Conservation (phyloP, 2,888 invertebrate species). For the Venustoraphidia nigricollis region DNA sequence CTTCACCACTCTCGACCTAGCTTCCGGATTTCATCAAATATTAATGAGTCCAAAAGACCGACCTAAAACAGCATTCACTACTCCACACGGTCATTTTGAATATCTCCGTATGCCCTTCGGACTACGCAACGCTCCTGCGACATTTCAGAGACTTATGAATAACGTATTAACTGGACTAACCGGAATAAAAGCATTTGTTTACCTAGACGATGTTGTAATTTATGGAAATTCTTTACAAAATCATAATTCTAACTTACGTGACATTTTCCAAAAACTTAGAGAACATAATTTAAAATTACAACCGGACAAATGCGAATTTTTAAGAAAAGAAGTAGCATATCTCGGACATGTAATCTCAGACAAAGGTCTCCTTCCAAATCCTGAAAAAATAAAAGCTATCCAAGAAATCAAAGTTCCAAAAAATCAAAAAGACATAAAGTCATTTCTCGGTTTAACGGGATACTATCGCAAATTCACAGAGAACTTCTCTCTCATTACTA, state of each 20-base stretch:
- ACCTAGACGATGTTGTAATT: slow-evolving; percentile 20
- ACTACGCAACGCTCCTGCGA: slow-evolving; percentile 24
- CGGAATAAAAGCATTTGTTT: too few species aligned
- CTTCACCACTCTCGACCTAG: slow-evolving; percentile 23
- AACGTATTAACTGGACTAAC: slow-evolving; percentile 19
- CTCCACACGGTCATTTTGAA: slow-evolving; percentile 20
- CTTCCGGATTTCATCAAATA: slow-evolving; percentile 24
- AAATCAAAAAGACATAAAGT: slow-evolving; percentile 15
- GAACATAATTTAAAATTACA: slow-evolving; percentile 9
- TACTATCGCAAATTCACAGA: slow-evolving; percentile 17
- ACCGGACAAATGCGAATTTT: slow-evolving; percentile 13
- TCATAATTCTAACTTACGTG: slow-evolving; percentile 8
- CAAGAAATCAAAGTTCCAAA: slow-evolving; percentile 13
- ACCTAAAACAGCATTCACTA: slow-evolving; percentile 22
- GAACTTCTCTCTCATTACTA: slow-evolving; percentile 12
- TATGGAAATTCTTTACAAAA: slow-evolving; percentile 13
- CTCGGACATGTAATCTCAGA: slow-evolving; percentile 17
- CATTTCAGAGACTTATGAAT: slow-evolving; percentile 24
- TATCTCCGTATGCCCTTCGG: slow-evolving; percentile 22
- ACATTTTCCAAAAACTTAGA: slow-evolving; percentile 10
- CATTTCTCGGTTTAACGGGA: slow-evolving; percentile 15
- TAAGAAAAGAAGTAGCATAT: slow-evolving; percentile 14
- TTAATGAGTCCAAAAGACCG: slow-evolving; percentile 15
- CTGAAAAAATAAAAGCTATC: slow-evolving; percentile 14
- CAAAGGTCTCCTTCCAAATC: slow-evolving; percentile 16